A percentile compares a stretch with the other conserved stretches of the same genome.
These are phyloP conservation scores for Mesopsocus fuscifrons DNA, from an alignment of 2,888 invertebrate species.

Conservation along the genomic window DNA sequence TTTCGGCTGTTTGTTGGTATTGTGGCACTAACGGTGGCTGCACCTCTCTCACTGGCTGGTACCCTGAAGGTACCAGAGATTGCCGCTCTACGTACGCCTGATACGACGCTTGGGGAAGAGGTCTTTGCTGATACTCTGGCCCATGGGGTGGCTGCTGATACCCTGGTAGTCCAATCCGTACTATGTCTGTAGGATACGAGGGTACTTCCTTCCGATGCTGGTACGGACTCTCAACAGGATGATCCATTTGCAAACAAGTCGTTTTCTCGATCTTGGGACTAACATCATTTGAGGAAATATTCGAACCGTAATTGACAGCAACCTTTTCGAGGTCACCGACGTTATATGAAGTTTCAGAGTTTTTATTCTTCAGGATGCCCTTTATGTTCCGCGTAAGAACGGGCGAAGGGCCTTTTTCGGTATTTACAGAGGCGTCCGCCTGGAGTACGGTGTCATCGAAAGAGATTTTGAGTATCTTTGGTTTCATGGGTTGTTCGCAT, in stretches of 20 bases:
- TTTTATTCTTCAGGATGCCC: conserved; percentile 3
- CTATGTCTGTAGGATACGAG: not conserved
- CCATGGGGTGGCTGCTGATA: not conserved
- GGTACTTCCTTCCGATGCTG: not conserved
- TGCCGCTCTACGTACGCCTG: not conserved
- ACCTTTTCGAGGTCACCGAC: not conserved
- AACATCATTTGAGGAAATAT: not conserved
- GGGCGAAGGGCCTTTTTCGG: not conserved
- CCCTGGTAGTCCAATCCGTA: too few relatives aligned
- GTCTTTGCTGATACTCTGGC: not conserved
- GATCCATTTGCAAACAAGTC: not conserved
- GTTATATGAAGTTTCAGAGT: not conserved
- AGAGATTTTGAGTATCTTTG: conserved; percentile 4
- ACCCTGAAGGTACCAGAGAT: not conserved
- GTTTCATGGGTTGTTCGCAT: conserved; percentile 1
- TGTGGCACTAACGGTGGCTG: not conserved
- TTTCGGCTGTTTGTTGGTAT: not conserved
- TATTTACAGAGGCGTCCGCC: not conserved
- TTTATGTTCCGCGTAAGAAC: not conserved
- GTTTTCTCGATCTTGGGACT: not conserved
- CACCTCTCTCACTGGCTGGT: too few relatives aligned
- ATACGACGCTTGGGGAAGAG: not conserved
- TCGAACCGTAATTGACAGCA: conserved; percentile 2
- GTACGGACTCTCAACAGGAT: not conserved
- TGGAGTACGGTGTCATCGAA: not conserved